Conservation (phyloP, 1,140 invertebrate species). For the Zophobas morio region DNA sequence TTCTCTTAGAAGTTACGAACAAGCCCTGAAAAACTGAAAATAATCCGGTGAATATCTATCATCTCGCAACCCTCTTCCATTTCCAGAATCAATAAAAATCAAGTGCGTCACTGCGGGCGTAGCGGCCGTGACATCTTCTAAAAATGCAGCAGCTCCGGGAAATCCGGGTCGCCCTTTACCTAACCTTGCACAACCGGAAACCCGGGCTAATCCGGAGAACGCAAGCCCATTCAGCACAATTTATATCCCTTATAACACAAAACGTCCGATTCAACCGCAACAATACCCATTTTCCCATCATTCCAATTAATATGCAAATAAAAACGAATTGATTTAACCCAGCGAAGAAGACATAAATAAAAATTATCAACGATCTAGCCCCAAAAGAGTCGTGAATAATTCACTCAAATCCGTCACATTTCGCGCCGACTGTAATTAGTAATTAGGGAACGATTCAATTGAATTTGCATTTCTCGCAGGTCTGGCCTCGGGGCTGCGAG, state of each 20-base stretch:
- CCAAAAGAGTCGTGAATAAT: slow-evolving; percentile 3
- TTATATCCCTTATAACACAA: no score
- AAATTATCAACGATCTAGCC: slow-evolving; percentile 6
- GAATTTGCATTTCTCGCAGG: neutral
- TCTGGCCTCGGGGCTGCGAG: neutral
- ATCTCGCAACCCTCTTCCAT: neutral
- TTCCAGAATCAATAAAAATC: no score
- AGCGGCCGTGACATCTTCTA: neutral
- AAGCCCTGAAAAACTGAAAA: no score
- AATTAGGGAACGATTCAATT: slow-evolving; percentile 6
- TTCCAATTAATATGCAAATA: neutral
- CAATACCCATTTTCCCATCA: neutral
- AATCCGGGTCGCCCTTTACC: neutral
- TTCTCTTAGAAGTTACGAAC: no score
- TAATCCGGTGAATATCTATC: no score
- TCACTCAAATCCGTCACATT: slow-evolving; percentile 7
- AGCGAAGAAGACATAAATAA: slow-evolving; percentile 10
- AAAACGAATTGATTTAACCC: slow-evolving; percentile 3
- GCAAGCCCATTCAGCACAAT: no score
- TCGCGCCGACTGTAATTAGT: neutral
- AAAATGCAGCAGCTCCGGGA: slow-evolving; percentile 4
- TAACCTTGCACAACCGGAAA: neutral
- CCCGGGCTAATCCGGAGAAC: no score
- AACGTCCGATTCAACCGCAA: neutral
- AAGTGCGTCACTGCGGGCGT: neutral